Conservation (phyloP, 2,113 vertebrate genomes). For the Periophthalmodon schlosseri region DNA sequence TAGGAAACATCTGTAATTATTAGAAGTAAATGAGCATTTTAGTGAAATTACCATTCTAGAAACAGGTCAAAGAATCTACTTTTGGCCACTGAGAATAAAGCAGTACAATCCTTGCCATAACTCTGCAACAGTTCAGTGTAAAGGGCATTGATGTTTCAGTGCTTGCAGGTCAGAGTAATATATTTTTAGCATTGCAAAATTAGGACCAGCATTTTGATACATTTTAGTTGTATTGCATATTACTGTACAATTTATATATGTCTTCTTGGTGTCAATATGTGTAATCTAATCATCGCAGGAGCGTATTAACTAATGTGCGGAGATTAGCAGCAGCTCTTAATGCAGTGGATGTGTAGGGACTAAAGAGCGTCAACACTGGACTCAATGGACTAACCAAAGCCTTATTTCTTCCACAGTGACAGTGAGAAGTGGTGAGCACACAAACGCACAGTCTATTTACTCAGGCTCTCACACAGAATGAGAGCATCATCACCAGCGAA, state of each 20-base stretch:
- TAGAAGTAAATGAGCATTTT: not conserved
- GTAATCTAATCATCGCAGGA: constrained; percentile 61
- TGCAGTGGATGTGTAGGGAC: constrained; percentile 42
- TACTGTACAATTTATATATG: not conserved
- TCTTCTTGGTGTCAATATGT: constrained; percentile 9
- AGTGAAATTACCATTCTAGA: not conserved
- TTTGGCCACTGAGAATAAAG: not conserved
- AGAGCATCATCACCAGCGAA: constrained; percentile 10
- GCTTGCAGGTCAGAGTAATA: not conserved
- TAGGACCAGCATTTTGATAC: not conserved
- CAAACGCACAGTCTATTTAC: constrained; percentile 52
- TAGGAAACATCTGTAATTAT: not conserved
- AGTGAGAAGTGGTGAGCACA: constrained; percentile 71
- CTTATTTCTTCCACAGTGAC: constrained; percentile 72
- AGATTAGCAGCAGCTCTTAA: constrained; percentile 63
- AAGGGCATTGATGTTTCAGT: not conserved
- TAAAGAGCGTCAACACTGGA: constrained; percentile 73
- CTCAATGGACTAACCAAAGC: constrained; percentile 68
- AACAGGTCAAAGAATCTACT: not conserved
- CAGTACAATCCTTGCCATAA: not conserved
- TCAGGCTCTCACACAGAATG: constrained; percentile 39
- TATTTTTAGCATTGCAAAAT: not conserved
- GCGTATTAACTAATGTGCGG: constrained; percentile 58
- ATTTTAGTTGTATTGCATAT: not conserved
- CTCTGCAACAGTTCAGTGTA: not conserved